Evolutionary conservation across 2,797 vertebrate species (phyloP), one percentile per base, ranked within the genome.

Genomic region (Tolypeutes matacus): DNA sequence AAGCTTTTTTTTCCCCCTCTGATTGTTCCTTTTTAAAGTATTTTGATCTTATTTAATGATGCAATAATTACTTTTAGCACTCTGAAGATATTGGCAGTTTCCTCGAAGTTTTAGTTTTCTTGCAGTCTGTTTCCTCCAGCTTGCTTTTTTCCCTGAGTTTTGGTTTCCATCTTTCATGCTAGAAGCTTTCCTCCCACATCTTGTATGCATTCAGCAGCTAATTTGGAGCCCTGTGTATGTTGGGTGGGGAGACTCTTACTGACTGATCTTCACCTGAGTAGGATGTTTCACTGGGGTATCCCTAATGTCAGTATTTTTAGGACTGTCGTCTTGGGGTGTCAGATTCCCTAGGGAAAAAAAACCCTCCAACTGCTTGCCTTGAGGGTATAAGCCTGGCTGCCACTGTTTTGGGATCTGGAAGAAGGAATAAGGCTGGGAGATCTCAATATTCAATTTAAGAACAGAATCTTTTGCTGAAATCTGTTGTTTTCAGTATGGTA

Each of bases 11-110:
- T 62, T 51, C 29, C 29, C 42, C 29, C 27, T 12, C 17, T 49
- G 17, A 62, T 53, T 70, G 23, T 36, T 58, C 7, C 2, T 91
- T 86, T 90, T 51, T 23, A 39, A 20, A n/a, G 15, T 73, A 60
- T n/a, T 39, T 93, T 72, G 12, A 80, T 89, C 12, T 58, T 83
- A 90, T 73, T 83, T 78, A 58, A 73, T 73, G 17, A 67, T 36
- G 7, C 27, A 69, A 67, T 42, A 42, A 10, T 93, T 73, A 62
- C 36, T 80, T 31, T 53, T 73, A 77, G 60, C 13, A 60, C 3
- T 78, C n/a, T 56, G 49, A 91, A 80, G 36, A 64, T 72, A 65
- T 2, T 53, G 31, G 42, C 39, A 46, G 25, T 69, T 91, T 88
- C 20, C 51, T 75, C 78, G 58, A 85, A 62, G 25, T 39, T 91